Evolutionary conservation across 2,888 invertebrate species (phyloP).

Genomic region (Molanna angustata): DNA sequence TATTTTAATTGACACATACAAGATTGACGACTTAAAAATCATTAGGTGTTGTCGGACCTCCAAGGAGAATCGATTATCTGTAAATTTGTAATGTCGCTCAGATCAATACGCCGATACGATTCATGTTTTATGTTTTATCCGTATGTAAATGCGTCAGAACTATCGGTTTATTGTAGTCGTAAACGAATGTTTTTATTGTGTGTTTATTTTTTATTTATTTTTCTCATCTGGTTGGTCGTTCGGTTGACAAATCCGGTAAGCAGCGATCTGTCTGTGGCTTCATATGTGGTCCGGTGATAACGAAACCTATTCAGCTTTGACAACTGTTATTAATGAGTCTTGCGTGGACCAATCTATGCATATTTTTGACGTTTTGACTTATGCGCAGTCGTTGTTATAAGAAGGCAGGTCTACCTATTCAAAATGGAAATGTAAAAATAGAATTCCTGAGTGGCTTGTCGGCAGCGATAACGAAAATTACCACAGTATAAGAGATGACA

Average conservation of each 20-base stretch:
- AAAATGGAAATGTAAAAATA: neutral
- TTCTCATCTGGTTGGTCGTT: neutral
- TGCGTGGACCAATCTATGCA: neutral
- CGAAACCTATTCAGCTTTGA: neutral
- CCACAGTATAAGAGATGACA: too few species aligned
- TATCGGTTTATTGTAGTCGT: slow-evolving; percentile 22
- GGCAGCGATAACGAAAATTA: too few species aligned
- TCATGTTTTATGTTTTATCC: slow-evolving; percentile 15
- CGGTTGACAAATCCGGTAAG: slow-evolving; percentile 17
- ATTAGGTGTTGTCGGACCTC: neutral
- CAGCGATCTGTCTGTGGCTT: slow-evolving; percentile 12
- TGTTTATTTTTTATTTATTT: slow-evolving; percentile 1
- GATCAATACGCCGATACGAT: slow-evolving; percentile 11
- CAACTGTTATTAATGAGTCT: neutral
- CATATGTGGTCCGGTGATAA: slow-evolving; percentile 28
- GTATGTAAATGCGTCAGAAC: slow-evolving; percentile 24
- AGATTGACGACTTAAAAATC: neutral
- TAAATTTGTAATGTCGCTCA: slow-evolving; percentile 6
- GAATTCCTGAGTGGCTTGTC: neutral
- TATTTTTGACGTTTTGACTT: neutral
- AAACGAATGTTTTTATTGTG: neutral
- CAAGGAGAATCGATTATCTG: neutral
- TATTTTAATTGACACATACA: slow-evolving; percentile 14
- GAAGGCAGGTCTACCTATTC: too few species aligned
- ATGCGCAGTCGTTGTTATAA: neutral